Conservation (phyloP, 2,797 vertebrate genomes). For the Myiotriccus ornatus region DNA sequence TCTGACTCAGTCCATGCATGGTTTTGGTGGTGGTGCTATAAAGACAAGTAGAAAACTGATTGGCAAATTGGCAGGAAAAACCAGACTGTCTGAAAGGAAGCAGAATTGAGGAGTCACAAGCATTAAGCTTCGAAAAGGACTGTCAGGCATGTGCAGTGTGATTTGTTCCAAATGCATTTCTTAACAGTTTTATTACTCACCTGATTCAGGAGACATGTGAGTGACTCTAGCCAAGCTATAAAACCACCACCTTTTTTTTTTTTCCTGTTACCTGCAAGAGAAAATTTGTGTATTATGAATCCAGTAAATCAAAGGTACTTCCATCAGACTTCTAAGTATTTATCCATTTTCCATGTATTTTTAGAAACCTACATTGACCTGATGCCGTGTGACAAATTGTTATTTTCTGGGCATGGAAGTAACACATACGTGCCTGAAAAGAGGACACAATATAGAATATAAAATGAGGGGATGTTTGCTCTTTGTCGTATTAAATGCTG, state of each 20-base stretch:
- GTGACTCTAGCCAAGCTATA: background rate
- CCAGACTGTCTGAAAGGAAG: conserved; percentile 1
- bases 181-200: conserved; percentile 26
- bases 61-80: background rate
- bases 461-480: background rate
- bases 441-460: background rate
- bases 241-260: background rate
- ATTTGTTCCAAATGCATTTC: background rate
- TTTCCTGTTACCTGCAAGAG: background rate
- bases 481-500: background rate
- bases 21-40: background rate
- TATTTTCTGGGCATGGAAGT: background rate
- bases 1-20: background rate
- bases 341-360: background rate
- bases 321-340: background rate
- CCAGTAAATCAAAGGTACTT: conserved; percentile 7
- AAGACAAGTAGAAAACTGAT: background rate
- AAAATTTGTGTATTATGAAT: background rate
- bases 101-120: background rate
- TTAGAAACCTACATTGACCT: background rate
- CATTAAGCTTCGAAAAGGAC: background rate
- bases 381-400: background rate
- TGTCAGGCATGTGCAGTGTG: background rate
- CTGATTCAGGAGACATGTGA: background rate
- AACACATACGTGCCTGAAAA: background rate